These are phyloP conservation scores for Pardalotus punctatus DNA, from an alignment of 2,113 vertebrate species.

Conservation along the genomic window DNA sequence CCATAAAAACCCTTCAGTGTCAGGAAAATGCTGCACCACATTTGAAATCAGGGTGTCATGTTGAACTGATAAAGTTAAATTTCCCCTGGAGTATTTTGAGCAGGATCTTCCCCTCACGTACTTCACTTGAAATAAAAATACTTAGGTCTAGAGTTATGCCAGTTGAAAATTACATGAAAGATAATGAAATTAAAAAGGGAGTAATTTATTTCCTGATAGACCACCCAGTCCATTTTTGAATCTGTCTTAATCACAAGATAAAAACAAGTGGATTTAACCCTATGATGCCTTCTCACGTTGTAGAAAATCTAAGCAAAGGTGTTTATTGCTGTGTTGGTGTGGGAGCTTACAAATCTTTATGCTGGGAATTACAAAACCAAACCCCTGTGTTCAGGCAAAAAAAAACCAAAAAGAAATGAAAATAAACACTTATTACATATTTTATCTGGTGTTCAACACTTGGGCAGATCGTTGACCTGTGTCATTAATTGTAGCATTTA, in stretches of 20 bases:
- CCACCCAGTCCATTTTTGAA: not conserved
- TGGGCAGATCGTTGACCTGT: not conserved
- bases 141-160: not conserved
- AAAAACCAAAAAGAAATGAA: not conserved
- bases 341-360: not conserved
- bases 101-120: not conserved
- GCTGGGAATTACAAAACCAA: not conserved
- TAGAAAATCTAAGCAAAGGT: not conserved
- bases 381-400: not conserved
- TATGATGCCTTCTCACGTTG: not conserved
- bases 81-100: not conserved
- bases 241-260: not conserved
- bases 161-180: not conserved
- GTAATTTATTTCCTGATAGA: not conserved
- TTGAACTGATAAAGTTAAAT: not conserved
- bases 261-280: not conserved
- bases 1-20: not conserved
- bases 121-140: not conserved
- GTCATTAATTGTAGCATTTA: not conserved
- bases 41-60: not conserved
- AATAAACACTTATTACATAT: not conserved
- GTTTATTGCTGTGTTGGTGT: not conserved
- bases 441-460: not conserved
- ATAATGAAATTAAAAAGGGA: not conserved
- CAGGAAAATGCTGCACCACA: not conserved